These are phyloP conservation scores for Poeciliopsis infans DNA, from an alignment of 2,797 vertebrate species.

Conservation along the genomic window DNA sequence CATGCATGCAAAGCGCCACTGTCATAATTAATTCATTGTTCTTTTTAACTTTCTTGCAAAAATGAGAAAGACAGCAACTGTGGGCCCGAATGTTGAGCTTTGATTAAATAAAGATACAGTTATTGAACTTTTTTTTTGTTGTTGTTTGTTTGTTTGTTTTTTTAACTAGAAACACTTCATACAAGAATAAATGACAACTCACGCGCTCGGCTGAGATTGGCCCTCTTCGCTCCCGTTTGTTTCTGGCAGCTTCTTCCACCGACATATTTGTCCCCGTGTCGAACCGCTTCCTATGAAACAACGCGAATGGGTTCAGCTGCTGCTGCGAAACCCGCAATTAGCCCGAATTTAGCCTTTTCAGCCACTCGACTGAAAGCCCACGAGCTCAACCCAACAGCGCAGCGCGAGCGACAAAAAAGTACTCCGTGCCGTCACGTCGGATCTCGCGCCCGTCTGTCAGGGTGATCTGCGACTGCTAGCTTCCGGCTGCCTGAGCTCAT, in stretches of 20 bases:
- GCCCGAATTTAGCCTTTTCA: conserved; percentile 16
- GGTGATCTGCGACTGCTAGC: conserved; percentile 48
- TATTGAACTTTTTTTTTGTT: background rate
- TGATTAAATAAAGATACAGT: background rate
- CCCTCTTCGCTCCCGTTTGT: background rate
- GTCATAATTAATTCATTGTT: background rate
- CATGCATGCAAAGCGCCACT: background rate
- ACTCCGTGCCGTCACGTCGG: conserved; percentile 13
- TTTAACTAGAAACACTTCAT: background rate
- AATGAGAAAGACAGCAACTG: background rate
- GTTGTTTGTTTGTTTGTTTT: background rate
- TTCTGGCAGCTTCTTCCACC: background rate
- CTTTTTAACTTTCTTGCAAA: background rate
- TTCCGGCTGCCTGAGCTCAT: conserved; percentile 46
- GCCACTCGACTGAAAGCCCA: background rate
- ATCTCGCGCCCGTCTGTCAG: conserved; percentile 21
- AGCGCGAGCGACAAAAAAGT: background rate
- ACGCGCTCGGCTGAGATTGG: background rate
- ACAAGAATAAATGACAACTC: background rate
- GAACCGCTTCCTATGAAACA: background rate
- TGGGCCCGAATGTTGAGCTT: background rate
- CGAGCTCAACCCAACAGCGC: background rate
- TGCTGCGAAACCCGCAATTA: conserved; percentile 36
- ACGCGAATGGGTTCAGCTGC: background rate
- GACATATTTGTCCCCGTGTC: background rate